A percentile compares a stretch with the other conserved stretches of the same genome.
Evolutionary conservation across 2,113 vertebrate genomes (phyloP).

Genomic region (Pagrus major): DNA sequence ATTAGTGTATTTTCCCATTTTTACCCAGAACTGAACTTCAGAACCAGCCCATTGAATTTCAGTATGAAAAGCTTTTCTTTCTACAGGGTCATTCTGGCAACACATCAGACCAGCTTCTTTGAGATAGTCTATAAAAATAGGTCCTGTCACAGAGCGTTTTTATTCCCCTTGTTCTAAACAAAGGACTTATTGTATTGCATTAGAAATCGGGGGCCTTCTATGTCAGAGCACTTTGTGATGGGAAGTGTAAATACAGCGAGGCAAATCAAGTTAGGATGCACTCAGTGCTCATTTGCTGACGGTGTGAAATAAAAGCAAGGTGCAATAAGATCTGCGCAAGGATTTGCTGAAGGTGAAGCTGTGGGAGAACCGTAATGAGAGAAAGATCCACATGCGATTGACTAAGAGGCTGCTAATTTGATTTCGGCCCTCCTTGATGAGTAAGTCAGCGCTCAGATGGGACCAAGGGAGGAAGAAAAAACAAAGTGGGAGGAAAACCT

Average conservation of each 20-base stretch:
- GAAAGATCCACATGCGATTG: slow-evolving; percentile 65
- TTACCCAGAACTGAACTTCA: not conserved
- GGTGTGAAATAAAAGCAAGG: slow-evolving; percentile 50
- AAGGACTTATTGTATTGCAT: slow-evolving; percentile 30
- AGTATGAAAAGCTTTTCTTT: slow-evolving; percentile 5
- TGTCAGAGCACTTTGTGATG: slow-evolving; percentile 66
- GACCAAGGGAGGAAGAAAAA: not conserved
- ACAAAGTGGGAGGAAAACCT: slow-evolving; percentile 12
- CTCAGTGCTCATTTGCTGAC: slow-evolving; percentile 68
- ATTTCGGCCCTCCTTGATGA: slow-evolving; percentile 64
- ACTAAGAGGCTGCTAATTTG: slow-evolving; percentile 70
- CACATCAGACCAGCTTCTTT: slow-evolving; percentile 14
- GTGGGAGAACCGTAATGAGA: slow-evolving; percentile 65
- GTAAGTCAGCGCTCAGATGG: slow-evolving; percentile 40
- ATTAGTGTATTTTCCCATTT: not conserved
- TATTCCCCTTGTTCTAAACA: slow-evolving; percentile 39
- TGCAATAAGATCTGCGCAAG: slow-evolving; percentile 53
- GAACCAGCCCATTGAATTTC: not conserved
- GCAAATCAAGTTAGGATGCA: slow-evolving; percentile 69
- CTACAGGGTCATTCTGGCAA: slow-evolving; percentile 9
- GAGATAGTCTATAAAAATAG: slow-evolving; percentile 10
- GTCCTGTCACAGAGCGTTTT: slow-evolving; percentile 11
- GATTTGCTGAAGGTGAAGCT: slow-evolving; percentile 55
- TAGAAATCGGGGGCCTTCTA: slow-evolving; percentile 25
- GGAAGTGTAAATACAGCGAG: slow-evolving; percentile 63